phyloP scores from a whole-genome alignment of 2,797 vertebrate species.

The Iguana delicatissima region DNA sequence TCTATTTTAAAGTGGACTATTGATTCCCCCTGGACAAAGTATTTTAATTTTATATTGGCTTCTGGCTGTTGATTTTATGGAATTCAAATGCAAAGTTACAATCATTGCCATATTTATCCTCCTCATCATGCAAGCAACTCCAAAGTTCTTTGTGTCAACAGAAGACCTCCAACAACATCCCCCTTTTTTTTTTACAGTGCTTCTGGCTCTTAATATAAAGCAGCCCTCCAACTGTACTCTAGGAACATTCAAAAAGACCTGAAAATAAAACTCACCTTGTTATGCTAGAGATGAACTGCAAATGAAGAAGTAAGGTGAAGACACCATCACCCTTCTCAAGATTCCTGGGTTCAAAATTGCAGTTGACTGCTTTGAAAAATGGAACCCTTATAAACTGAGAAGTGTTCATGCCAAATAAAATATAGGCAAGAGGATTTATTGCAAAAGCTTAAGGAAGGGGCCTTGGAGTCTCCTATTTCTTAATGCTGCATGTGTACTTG shows the following conservation, averaged over 20 bases:
- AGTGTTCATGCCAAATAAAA: slow-evolving; percentile 63
- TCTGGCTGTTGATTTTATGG: slow-evolving; percentile 50
- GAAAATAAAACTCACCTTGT: slow-evolving; percentile 29
- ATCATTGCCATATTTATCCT: slow-evolving; percentile 52
- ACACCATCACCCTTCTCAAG: slow-evolving; percentile 16
- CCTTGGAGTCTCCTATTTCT: slow-evolving; percentile 58
- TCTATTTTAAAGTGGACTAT: neutral
- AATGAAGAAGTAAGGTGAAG: slow-evolving; percentile 48
- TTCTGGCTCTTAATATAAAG: slow-evolving; percentile 39
- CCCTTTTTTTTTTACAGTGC: neutral
- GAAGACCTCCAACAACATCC: slow-evolving; percentile 60
- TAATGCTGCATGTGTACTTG: slow-evolving; percentile 34
- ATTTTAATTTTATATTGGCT: slow-evolving; percentile 48
- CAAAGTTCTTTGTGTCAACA: slow-evolving; percentile 42
- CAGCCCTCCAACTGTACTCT: slow-evolving; percentile 11
- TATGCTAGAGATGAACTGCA: slow-evolving; percentile 24
- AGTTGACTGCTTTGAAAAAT: slow-evolving; percentile 65
- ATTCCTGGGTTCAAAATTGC: slow-evolving; percentile 31
- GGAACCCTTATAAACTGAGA: slow-evolving; percentile 52
- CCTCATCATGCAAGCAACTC: slow-evolving; percentile 26
- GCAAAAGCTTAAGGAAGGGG: slow-evolving; percentile 52
- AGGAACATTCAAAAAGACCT: slow-evolving; percentile 38
- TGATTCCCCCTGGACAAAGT: slow-evolving; percentile 29
- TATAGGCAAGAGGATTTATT: slow-evolving; percentile 60
- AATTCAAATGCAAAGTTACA: slow-evolving; percentile 52